Evolutionary conservation across 2,888 invertebrate species (phyloP).

Genomic region (Fragum fragum): DNA sequence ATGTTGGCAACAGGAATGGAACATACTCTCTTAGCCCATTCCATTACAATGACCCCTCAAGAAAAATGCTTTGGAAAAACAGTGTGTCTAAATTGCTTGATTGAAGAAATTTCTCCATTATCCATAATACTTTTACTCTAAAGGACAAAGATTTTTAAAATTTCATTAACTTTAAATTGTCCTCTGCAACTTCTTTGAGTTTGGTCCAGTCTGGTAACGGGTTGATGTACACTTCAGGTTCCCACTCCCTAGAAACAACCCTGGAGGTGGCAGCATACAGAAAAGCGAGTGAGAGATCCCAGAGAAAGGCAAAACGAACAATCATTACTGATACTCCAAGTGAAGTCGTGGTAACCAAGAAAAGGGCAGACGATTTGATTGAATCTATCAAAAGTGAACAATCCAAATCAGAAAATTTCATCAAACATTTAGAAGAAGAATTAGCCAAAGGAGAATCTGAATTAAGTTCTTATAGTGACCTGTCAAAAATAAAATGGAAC

Average conservation of each 20-base stretch:
- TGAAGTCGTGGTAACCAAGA: slow-evolving; percentile 37
- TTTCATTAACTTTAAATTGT: no score
- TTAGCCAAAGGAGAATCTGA: slow-evolving; percentile 17
- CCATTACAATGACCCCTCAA: no score
- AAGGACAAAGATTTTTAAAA: no score
- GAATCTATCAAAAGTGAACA: slow-evolving; percentile 13
- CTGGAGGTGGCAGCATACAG: slow-evolving; percentile 53
- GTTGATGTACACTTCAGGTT: no score
- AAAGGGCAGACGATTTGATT: slow-evolving; percentile 42
- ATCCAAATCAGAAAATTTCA: slow-evolving; percentile 1
- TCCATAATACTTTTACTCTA: no score
- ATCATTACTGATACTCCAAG: slow-evolving; percentile 32
- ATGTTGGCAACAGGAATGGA: no score
- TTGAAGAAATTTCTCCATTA: no score
- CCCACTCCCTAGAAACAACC: slow-evolving; percentile 56
- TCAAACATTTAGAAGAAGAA: slow-evolving; percentile 22
- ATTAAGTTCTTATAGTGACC: neutral
- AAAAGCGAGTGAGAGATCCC: slow-evolving; percentile 37
- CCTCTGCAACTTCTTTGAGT: no score
- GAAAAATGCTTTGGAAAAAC: no score
- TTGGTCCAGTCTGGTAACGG: no score
- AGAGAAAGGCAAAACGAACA: slow-evolving; percentile 12
- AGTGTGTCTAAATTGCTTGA: no score
- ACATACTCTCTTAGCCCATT: no score
- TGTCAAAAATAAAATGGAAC: slow-evolving; percentile 19